Evolutionary conservation across 2,113 vertebrate species (phyloP), one percentile per base, ranked within the genome.

Genomic region (Stigmatopora argus): DNA sequence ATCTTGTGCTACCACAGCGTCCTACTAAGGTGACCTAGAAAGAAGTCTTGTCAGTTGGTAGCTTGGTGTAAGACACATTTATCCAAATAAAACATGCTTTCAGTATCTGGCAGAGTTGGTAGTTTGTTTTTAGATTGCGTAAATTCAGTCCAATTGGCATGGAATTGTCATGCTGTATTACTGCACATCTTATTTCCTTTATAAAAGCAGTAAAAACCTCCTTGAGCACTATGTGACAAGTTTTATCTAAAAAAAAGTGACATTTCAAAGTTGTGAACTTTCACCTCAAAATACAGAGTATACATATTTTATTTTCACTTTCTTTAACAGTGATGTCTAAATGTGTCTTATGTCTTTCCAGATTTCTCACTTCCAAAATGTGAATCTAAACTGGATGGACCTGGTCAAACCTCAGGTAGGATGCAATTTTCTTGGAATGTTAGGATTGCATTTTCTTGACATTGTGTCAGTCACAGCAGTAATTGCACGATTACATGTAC

Each of bases 301-400:
- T 17, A n/a, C 26, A 52, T 31, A 15, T 8, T 18, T 61, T 23
- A 58, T 18, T 64, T 73, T 64, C 64, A 13, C 31, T 72, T 69
- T 34, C 7, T 52, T 58, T 56, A 70, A 77, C 11, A 4, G 48
- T 14, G 9, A 31, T 41, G 38, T 11, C 65, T 31, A 78, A 53
- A 70, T 65, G 5, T 77, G 6, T 72, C 31, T 63, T 10, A 67
- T 57, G 23, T 67, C 55, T 80, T 73, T 82, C 64, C 70, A 90
- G 89, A 90, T 76, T 88, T 84, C 78, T 80, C 88, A 60, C 81
- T 90, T 76, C 85, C 87, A 75, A 90, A 90, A 85, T 90, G 86
- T 87, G 88, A 89, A 63, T 82, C 88, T 62, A 90, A 89, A 81
- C 79, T 90, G 81, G 89, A 90, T 26, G 85, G 84, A 63, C 83